Base-by-base conservation (phyloP, 2,797 vertebrate genomes). In the Lacerta viridis region DNA sequence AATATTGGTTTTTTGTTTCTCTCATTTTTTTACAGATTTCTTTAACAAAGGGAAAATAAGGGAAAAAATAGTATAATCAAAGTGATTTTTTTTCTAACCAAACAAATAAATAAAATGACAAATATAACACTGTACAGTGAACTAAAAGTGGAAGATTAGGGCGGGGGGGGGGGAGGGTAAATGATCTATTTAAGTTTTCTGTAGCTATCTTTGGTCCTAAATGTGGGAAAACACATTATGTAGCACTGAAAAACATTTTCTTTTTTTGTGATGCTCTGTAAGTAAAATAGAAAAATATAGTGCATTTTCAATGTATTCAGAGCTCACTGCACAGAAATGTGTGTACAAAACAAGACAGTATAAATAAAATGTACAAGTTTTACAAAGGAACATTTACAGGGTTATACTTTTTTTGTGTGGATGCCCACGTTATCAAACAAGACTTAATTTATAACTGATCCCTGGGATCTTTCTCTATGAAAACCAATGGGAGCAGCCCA, bases 331-430 rank as follows among this genome's bases (percentile, higher is more conserved):
- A 97, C 98, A 98, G 97, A 98, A 98, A 98, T 97, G 97, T 98
- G 98, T 98, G 96, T 98, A 98, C 96, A 98, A 98, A 98, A 98
- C 96, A 98, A 97, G 96, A 98, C 97, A 97, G 98, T 98, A 99
- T 99, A 99, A 99, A 99, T 99, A 98, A 99, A 99, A 99, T 99
- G 97, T 99, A 99, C 98, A 99, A 98, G 97, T 98, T 99, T 98
- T 99, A 99, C 98, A 99, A 97, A 98, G 97, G 96, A 98, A 98
- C 98, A 98, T 98, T 98, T 98, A 98, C 98, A 99, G 98, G 92
- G 90, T 95, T 92, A 97, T 96, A 96, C 50, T 98, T 96, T 96
- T 96, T 96, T 95, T 97, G 97, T 97, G 97, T 97, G 97, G 97
- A 94, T 95, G 96, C 94, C 97, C 97, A 97, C 97, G 95, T 96